phyloP scores from a whole-genome alignment of 2,888 invertebrate genomes.

The Hypomecis punctinalis region DNA sequence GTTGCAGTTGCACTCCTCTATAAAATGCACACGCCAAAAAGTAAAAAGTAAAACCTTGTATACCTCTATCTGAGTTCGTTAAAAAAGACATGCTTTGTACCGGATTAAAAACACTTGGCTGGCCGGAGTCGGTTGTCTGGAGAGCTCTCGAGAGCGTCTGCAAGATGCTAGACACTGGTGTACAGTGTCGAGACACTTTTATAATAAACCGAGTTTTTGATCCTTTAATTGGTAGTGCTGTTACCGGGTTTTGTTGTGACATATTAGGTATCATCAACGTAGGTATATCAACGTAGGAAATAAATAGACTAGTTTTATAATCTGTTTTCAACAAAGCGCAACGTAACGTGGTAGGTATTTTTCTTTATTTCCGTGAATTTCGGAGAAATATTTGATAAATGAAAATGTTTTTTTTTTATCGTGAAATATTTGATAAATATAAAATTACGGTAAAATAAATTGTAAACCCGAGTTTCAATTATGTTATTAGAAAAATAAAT shows the following conservation, averaged over 20 bases:
- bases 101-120: slow-evolving; percentile 20
- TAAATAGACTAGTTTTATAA: not conserved
- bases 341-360: too few species aligned
- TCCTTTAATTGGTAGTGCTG: slow-evolving; percentile 38
- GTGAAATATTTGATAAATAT: too few species aligned
- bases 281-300: too few species aligned
- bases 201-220: slow-evolving; percentile 45
- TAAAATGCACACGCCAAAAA: slow-evolving; percentile 5
- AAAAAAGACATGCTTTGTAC: slow-evolving; percentile 28
- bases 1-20: not conserved
- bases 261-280: too few species aligned
- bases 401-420: too few species aligned
- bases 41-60: slow-evolving; percentile 3
- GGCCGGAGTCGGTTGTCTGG: slow-evolving; percentile 45
- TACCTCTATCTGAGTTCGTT: slow-evolving; percentile 10
- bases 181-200: slow-evolving; percentile 44
- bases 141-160: slow-evolving; percentile 45
- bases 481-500: too few species aligned
- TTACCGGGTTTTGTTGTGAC: not conserved
- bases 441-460: too few species aligned
- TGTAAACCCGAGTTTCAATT: too few species aligned
- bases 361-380: too few species aligned
- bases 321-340: too few species aligned
- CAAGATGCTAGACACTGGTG: slow-evolving; percentile 43
- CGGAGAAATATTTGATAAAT: too few species aligned